Evolutionary conservation across 2,888 invertebrate genomes (phyloP).

Genomic region (Sminthurides aquaticus): DNA sequence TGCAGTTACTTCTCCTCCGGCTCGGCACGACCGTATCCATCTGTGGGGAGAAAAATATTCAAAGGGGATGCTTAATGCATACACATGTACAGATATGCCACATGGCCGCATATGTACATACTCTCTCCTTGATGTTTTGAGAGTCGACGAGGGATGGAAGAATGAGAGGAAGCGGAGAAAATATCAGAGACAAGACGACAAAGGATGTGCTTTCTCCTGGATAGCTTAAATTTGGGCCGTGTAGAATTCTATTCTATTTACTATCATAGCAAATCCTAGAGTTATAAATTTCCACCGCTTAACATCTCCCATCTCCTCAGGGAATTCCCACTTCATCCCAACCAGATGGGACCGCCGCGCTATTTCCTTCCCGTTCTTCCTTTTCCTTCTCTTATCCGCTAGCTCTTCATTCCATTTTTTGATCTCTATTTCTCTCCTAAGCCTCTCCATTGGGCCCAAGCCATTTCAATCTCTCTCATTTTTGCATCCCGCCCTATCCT

Average conservation of each 20-base stretch:
- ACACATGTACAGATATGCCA: too few relatives aligned
- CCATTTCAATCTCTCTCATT: constrained; percentile 22
- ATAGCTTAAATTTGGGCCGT: neutral
- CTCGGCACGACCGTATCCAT: too few relatives aligned
- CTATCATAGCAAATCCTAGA: constrained; percentile 40
- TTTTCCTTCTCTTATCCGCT: constrained; percentile 11
- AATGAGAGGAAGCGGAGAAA: neutral
- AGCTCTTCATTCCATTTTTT: constrained; percentile 28
- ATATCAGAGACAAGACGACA: constrained; percentile 15
- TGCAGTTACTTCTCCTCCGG: too few relatives aligned
- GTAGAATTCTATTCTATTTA: constrained; percentile 13
- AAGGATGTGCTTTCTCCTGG: constrained; percentile 14
- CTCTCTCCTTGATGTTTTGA: neutral
- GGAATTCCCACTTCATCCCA: constrained; percentile 43
- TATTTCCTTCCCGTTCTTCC: constrained; percentile 6
- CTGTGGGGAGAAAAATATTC: too few relatives aligned
- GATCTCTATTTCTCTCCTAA: constrained; percentile 33
- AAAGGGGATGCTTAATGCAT: too few relatives aligned
- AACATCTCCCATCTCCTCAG: constrained; percentile 39
- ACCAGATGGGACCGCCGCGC: constrained; percentile 39
- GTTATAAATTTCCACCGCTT: constrained; percentile 44
- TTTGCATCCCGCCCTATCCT: constrained; percentile 23
- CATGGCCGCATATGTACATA: too few relatives aligned
- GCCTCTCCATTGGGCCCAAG: constrained; percentile 31
- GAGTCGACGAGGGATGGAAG: neutral